These are phyloP conservation scores for Kryptopterus vitreolus DNA, from an alignment of 2,797 vertebrate species.

Conservation along the genomic window DNA sequence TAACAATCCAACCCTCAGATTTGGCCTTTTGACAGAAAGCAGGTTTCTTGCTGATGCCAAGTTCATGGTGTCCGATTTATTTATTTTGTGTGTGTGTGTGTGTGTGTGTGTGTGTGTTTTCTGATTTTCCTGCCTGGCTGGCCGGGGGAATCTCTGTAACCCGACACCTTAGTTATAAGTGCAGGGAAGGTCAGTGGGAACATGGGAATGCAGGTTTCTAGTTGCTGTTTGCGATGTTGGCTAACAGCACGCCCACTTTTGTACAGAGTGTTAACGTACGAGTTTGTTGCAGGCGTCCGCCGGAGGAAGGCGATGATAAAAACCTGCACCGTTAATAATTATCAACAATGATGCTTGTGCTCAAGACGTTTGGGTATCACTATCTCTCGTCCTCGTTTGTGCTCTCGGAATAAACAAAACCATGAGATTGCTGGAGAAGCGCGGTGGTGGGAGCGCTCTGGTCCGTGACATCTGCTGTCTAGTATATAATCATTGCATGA, in stretches of 20 bases:
- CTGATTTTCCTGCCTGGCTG: constrained; percentile 1
- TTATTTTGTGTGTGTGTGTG: constrained; percentile 1
- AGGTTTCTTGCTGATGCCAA: background rate
- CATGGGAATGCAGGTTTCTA: constrained; percentile 33
- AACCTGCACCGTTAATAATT: no score
- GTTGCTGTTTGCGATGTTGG: constrained; percentile 6
- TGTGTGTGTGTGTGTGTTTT: background rate
- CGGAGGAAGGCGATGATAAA: no score
- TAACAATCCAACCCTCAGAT: background rate
- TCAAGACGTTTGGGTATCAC: no score
- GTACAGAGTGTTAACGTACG: no score
- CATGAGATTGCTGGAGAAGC: no score
- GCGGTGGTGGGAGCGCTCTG: no score
- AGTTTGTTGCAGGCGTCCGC: no score
- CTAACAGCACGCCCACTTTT: background rate
- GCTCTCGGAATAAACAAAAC: no score
- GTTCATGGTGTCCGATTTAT: background rate
- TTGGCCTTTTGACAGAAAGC: background rate
- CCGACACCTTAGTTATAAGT: constrained; percentile 27
- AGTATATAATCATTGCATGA: no score
- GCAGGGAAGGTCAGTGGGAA: constrained; percentile 25
- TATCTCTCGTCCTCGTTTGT: no score
- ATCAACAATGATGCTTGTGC: no score
- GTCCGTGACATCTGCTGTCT: no score
- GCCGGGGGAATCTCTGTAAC: constrained; percentile 1